A percentile compares a stretch with the other conserved stretches of the same genome.
Conservation (phyloP, 2,113 vertebrate species). For the Cyanoliseus patagonus region DNA sequence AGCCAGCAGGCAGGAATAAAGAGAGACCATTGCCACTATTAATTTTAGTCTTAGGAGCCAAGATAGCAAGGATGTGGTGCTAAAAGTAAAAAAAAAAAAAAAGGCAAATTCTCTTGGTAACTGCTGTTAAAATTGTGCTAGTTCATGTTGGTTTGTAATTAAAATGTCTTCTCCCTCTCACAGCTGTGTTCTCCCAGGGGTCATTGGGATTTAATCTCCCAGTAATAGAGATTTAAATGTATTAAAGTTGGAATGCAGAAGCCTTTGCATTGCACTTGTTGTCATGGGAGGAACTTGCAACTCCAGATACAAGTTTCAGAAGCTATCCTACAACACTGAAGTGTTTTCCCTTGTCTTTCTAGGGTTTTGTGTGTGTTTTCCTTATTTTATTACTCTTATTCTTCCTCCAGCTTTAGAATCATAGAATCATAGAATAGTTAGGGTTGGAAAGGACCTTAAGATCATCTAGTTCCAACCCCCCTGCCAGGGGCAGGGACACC, state of each 20-base stretch:
- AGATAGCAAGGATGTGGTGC: not conserved
- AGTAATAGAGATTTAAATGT: not conserved
- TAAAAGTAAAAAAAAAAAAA: not conserved
- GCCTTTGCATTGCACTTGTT: not conserved
- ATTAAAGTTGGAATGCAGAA: not conserved
- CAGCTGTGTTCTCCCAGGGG: not conserved
- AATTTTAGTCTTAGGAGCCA: not conserved
- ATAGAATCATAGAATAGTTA: no score
- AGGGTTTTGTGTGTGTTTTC: not conserved
- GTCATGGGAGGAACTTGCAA: not conserved
- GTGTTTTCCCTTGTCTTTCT: not conserved
- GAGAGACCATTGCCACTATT: not conserved
- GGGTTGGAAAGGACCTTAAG: no score
- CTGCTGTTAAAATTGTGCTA: not conserved
- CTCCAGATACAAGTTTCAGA: not conserved
- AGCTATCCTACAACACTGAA: not conserved
- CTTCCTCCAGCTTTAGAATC: not conserved
- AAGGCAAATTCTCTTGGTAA: not conserved
- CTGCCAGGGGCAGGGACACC: no score
- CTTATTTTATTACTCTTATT: not conserved
- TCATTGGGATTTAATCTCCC: not conserved
- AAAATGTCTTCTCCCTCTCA: not conserved
- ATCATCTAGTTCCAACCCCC: no score
- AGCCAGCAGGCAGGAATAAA: not conserved
- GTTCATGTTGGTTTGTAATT: not conserved